Percentiles rank a stretch among this genome's conserved stretches.
phyloP scores from a whole-genome alignment of 2,888 invertebrate species.

The Trichopria drosophilae region DNA sequence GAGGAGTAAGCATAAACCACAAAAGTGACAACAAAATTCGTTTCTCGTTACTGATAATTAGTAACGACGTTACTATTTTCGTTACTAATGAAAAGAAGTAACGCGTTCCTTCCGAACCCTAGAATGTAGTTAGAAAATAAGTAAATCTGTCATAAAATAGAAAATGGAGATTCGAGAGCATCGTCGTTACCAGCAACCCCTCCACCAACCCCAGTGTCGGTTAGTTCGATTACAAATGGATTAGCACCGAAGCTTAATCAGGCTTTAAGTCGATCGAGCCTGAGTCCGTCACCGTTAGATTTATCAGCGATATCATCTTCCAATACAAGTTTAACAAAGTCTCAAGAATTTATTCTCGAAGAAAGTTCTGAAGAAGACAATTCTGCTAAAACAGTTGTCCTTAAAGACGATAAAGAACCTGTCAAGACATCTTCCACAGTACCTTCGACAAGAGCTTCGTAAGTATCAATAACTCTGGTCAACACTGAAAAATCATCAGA shows the following conservation, averaged over 20 bases:
- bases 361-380: conserved; percentile 34
- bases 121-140: no score
- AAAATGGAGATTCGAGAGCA: no score
- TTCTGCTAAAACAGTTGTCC: background rate
- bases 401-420: conserved; percentile 1
- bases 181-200: conserved; percentile 43
- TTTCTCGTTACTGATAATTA: no score
- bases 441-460: no score
- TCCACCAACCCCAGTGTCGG: conserved; percentile 46
- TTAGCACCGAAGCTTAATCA: conserved; percentile 35
- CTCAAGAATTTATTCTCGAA: conserved; percentile 33
- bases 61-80: no score
- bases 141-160: no score
- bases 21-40: no score
- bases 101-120: no score
- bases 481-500: no score
- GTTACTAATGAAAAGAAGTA: no score
- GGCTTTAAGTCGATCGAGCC: conserved; percentile 34
- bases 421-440: conserved; percentile 3
- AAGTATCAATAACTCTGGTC: no score
- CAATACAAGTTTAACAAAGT: conserved; percentile 35
- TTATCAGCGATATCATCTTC: conserved; percentile 33
- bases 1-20: no score
- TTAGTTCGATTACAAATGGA: conserved; percentile 33
- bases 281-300: conserved; percentile 34